phyloP scores from a whole-genome alignment of 92 coral and sea anemone species.

The Porites cylindrica region DNA sequence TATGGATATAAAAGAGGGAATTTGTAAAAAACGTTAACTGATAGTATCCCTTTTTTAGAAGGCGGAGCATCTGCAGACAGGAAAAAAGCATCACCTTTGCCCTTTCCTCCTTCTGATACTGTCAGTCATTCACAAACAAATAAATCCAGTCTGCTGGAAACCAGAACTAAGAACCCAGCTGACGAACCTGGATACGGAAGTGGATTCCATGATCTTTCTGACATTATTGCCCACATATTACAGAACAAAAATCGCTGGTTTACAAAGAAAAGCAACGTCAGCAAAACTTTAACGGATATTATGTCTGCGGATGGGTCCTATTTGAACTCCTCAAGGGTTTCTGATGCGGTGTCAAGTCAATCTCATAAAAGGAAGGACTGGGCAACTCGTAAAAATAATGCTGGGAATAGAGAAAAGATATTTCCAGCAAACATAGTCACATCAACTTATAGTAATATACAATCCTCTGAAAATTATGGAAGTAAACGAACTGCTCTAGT shows the following conservation, averaged over 20 bases:
- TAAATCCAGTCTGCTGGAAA: slow-evolving; percentile 5
- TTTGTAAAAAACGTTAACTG: neutral
- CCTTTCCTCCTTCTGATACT: neutral
- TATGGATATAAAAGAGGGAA: neutral
- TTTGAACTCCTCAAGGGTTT: neutral
- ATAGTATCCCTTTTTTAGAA: neutral
- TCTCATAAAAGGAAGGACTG: neutral
- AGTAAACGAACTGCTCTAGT: neutral
- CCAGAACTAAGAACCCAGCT: neutral
- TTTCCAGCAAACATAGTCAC: neutral
- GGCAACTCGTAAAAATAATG: neutral
- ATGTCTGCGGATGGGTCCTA: neutral
- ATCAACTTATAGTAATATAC: neutral
- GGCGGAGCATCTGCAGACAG: neutral
- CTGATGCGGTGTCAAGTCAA: neutral
- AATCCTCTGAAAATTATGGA: neutral
- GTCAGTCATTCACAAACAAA: slow-evolving; percentile 14
- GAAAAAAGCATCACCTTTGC: slow-evolving; percentile 4
- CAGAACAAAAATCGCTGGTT: neutral
- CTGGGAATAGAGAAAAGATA: neutral
- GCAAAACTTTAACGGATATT: neutral
- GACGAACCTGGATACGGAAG: slow-evolving; percentile 23
- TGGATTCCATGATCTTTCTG: slow-evolving; percentile 33
- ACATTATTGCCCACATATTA: slow-evolving; percentile 14
- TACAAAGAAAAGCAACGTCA: neutral